Conservation (phyloP, 2,797 vertebrate genomes). For the Falco concolor region DNA sequence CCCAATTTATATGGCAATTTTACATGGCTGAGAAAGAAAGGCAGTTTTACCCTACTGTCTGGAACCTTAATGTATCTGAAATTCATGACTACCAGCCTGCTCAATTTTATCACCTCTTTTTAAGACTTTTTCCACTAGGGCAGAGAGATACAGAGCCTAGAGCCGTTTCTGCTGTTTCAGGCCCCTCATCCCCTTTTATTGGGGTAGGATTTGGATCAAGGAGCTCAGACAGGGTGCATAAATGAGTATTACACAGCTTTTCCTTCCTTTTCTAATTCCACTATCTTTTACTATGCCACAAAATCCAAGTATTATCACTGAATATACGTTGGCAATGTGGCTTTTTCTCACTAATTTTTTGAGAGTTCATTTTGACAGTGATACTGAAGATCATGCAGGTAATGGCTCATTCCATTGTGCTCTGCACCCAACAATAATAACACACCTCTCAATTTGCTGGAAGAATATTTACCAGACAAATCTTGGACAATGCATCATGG, state of each 20-base stretch:
- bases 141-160: not conserved
- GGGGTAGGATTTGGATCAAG: not conserved
- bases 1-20: accelerated
- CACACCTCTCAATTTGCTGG: not conserved
- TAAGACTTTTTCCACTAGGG: not conserved
- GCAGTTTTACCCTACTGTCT: not conserved
- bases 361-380: not conserved
- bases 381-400: not conserved
- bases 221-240: not conserved
- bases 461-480: not conserved
- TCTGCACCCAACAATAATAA: not conserved
- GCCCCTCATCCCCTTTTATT: not conserved
- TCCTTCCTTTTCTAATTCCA: not conserved
- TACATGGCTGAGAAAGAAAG: not conserved
- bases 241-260: not conserved
- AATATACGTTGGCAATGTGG: not conserved
- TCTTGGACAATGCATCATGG: not conserved
- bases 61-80: not conserved
- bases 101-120: not conserved
- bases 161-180: not conserved
- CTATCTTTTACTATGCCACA: not conserved
- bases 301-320: not conserved
- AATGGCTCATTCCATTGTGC: accelerated
- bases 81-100: not conserved
- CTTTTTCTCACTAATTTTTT: not conserved